These are phyloP conservation scores for Oryzias sinensis DNA, from an alignment of 2,797 vertebrate species.

Conservation along the genomic window DNA sequence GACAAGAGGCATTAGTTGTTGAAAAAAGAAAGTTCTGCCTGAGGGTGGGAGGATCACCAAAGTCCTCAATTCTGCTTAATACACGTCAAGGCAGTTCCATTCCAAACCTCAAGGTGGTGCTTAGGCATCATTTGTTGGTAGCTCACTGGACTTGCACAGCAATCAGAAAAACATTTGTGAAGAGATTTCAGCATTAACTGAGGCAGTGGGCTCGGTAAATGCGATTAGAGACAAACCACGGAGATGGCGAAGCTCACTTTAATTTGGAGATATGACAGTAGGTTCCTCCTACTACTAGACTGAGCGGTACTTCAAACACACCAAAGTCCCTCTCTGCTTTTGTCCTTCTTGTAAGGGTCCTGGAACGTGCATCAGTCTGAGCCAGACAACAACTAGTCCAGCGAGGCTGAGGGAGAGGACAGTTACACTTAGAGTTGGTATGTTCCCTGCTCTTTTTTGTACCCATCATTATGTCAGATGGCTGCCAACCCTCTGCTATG, in stretches of 20 bases:
- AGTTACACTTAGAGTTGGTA: constrained; percentile 6
- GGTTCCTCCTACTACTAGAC: background rate
- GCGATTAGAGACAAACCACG: too few species aligned
- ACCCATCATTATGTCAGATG: constrained; percentile 36
- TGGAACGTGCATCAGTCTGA: background rate
- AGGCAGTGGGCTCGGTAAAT: too few species aligned
- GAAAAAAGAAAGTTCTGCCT: background rate
- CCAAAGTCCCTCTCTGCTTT: background rate
- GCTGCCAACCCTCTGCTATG: background rate
- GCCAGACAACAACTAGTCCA: constrained; percentile 13
- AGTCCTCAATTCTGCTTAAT: background rate
- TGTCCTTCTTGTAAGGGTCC: constrained; percentile 9
- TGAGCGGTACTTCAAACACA: too few species aligned
- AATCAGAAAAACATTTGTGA: background rate
- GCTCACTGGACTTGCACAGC: background rate
- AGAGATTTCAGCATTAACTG: background rate
- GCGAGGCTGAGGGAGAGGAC: constrained; percentile 31
- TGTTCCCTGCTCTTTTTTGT: constrained; percentile 26
- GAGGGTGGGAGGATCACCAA: background rate
- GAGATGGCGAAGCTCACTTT: too few species aligned
- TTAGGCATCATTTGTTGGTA: background rate
- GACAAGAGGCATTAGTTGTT: background rate
- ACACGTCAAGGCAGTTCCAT: background rate
- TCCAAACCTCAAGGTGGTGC: constrained; percentile 10
- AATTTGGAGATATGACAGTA: too few species aligned